Evolutionary conservation across 2,797 vertebrate species (phyloP).

Genomic region (Sebastes cheni): DNA sequence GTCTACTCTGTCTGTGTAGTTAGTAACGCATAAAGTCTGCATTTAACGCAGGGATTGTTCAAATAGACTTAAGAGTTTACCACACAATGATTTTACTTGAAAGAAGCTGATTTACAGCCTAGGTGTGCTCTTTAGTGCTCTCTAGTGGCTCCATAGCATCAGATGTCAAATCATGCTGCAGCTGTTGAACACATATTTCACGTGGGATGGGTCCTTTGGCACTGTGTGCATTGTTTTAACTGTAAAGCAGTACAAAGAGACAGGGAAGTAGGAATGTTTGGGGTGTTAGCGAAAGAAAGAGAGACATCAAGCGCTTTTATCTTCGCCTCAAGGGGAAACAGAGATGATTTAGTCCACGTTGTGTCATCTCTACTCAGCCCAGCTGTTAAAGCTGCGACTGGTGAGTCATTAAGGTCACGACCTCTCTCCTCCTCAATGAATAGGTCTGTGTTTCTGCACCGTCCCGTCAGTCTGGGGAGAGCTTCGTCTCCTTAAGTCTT

Average conservation of each 20-base stretch:
- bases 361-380: constrained; percentile 60
- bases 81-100: constrained; percentile 51
- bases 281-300: constrained; percentile 30
- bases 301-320: constrained; percentile 59
- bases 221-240: constrained; percentile 25
- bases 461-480: background rate
- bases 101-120: constrained; percentile 35
- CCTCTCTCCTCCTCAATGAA: constrained; percentile 55
- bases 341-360: constrained; percentile 55
- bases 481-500: constrained; percentile 3
- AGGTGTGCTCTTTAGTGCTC: constrained; percentile 37
- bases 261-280: constrained; percentile 9
- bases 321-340: constrained; percentile 49
- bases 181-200: constrained; percentile 48
- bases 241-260: constrained; percentile 43
- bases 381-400: constrained; percentile 58
- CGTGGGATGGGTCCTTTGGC: constrained; percentile 3
- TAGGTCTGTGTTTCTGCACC: constrained; percentile 46
- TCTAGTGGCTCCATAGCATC: constrained; percentile 37
- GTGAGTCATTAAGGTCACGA: constrained; percentile 65
- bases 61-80: constrained; percentile 34
- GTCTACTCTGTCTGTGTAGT: constrained; percentile 49
- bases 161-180: constrained; percentile 26
- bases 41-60: constrained; percentile 46
- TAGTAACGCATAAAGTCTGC: constrained; percentile 48